Percentiles rank a stretch among this genome's conserved stretches.
Evolutionary conservation across 2,113 vertebrate genomes (phyloP).

Genomic region (Barnardius zonarius): DNA sequence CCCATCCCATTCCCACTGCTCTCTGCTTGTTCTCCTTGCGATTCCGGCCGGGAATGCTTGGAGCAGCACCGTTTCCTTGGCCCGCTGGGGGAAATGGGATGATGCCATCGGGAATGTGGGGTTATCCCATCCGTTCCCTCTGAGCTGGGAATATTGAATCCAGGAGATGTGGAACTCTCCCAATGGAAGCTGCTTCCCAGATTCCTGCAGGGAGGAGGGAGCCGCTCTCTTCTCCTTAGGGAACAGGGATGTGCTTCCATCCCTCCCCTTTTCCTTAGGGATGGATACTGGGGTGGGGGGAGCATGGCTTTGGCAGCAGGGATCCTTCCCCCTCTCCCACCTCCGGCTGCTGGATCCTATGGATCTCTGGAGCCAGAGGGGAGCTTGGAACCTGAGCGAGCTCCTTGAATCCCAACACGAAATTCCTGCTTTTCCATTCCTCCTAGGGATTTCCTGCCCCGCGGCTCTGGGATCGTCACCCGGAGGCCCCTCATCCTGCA

Average conservation of each 20-base stretch:
- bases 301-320: too few relatives aligned
- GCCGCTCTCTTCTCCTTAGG: too few relatives aligned
- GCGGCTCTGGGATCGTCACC: slow-evolving; percentile 95
- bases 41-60: accelerated
- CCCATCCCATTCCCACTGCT: accelerated
- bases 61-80: not conserved
- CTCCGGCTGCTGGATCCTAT: not conserved
- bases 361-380: not conserved
- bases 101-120: too few relatives aligned
- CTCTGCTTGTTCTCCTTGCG: accelerated
- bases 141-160: not conserved
- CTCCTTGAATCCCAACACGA: not conserved
- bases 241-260: not conserved
- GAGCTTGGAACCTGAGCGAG: not conserved
- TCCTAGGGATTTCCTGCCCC: slow-evolving; percentile 93
- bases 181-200: not conserved
- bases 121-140: not conserved
- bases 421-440: not conserved
- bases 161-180: not conserved
- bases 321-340: not conserved
- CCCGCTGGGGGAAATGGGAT: not conserved
- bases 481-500: slow-evolving; percentile 94
- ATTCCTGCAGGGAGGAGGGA: not conserved
- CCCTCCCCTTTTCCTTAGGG: not conserved
- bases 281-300: too few relatives aligned